These are phyloP conservation scores for Acheta domesticus DNA, from an alignment of 2,888 invertebrate genomes.

Conservation along the genomic window DNA sequence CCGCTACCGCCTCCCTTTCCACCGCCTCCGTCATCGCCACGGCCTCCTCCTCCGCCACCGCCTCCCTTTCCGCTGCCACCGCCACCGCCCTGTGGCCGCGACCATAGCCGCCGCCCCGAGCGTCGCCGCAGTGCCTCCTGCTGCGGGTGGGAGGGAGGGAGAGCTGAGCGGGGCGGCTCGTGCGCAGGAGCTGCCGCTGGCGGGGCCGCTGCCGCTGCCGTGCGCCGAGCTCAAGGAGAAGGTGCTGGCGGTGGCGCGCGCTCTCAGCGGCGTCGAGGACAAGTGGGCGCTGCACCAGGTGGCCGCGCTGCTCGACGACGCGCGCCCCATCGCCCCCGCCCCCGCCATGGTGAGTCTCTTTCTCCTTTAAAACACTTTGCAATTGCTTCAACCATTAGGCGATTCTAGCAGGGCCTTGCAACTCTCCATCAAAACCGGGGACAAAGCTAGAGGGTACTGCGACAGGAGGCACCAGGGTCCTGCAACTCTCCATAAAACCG, in stretches of 20 bases:
- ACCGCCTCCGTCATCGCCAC: too few species aligned
- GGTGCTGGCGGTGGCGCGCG: not conserved
- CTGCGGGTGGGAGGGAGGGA: not conserved
- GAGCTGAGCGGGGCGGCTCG: not conserved
- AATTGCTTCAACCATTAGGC: too few species aligned
- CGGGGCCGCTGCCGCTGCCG: not conserved
- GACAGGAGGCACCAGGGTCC: too few species aligned
- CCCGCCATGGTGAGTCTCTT: not conserved
- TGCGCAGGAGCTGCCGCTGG: not conserved
- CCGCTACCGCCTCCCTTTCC: too few species aligned
- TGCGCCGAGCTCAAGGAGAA: not conserved
- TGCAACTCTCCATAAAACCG: too few species aligned
- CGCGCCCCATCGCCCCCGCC: not conserved
- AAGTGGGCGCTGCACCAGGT: conserved; percentile 5
- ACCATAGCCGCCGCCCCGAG: not conserved
- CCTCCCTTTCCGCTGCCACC: not conserved
- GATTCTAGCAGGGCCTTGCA: too few species aligned
- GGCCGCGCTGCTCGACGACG: not conserved
- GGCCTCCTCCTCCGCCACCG: too few species aligned
- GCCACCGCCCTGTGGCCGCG: not conserved
- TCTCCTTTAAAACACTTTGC: too few species aligned
- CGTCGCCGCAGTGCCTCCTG: not conserved
- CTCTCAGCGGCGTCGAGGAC: not conserved
- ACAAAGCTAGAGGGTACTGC: too few species aligned
- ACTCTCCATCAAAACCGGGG: too few species aligned